A percentile compares a stretch with the other conserved stretches of the same genome.
Conservation (phyloP, 2,113 vertebrate species). For the Potamarius usumacintae region DNA sequence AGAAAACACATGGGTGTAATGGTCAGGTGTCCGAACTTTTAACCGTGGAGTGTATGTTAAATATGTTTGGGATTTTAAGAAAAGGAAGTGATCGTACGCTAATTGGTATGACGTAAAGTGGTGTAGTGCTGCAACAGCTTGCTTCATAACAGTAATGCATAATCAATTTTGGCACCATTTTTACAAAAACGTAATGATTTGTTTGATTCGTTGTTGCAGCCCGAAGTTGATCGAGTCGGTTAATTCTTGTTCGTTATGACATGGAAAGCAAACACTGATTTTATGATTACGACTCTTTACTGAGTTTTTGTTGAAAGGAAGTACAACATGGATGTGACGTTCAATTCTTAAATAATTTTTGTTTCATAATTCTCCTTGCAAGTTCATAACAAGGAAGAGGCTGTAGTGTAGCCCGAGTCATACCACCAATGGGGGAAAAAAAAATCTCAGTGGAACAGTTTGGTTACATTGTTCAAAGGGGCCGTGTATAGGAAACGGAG, state of each 20-base stretch:
- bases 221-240: neutral
- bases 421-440: conserved; percentile 23
- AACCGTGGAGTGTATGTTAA: neutral
- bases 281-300: neutral
- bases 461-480: conserved; percentile 7
- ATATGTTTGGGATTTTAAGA: neutral
- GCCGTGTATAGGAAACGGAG: conserved; percentile 25
- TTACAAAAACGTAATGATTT: neutral
- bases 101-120: neutral
- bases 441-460: neutral
- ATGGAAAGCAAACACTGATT: neutral
- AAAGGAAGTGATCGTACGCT: neutral
- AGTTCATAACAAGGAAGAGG: neutral
- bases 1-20: neutral
- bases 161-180: neutral
- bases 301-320: neutral
- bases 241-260: neutral
- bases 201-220: neutral
- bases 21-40: neutral
- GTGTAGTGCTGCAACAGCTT: neutral
- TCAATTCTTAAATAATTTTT: neutral
- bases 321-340: no score
- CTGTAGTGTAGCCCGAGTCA: neutral
- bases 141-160: neutral
- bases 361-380: neutral